Evolutionary conservation across 2,888 invertebrate species (phyloP).

Genomic region (Mimumesa dahlbomi): DNA sequence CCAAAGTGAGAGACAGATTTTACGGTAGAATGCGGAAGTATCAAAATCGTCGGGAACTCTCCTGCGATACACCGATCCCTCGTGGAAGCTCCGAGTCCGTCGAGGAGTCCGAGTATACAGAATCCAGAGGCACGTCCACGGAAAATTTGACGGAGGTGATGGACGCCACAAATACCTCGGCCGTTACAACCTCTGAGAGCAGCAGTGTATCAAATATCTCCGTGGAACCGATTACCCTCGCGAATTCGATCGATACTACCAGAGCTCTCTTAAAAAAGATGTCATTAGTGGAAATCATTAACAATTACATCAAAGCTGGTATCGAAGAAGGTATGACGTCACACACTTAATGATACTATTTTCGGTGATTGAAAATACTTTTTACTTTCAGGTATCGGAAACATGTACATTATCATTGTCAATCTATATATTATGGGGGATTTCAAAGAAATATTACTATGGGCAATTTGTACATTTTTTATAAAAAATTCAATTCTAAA

Average conservation of each 20-base stretch:
- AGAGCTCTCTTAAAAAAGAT: slow-evolving; percentile 38
- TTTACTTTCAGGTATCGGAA: too few species aligned
- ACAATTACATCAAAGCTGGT: slow-evolving; percentile 68
- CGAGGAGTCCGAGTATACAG: slow-evolving; percentile 35
- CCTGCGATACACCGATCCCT: slow-evolving; percentile 15
- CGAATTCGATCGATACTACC: slow-evolving; percentile 39
- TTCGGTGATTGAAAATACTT: too few species aligned
- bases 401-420: too few species aligned
- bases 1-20: neutral
- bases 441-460: too few species aligned
- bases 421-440: too few species aligned
- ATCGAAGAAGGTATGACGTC: slow-evolving; percentile 73
- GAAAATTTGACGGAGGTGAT: slow-evolving; percentile 42
- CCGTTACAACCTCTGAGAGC: slow-evolving; percentile 30
- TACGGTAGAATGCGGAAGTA: slow-evolving; percentile 24
- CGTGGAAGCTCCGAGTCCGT: slow-evolving; percentile 31
- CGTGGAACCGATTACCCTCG: slow-evolving; percentile 25
- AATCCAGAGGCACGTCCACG: slow-evolving; percentile 39
- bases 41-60: slow-evolving; percentile 18
- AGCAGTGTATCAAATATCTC: slow-evolving; percentile 50
- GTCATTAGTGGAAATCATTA: slow-evolving; percentile 66
- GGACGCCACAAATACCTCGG: slow-evolving; percentile 41
- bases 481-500: too few species aligned
- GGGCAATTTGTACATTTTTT: too few species aligned
- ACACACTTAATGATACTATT: too few species aligned